Conservation (phyloP, 2,113 vertebrate genomes). For the Poeciliopsis retropinna region DNA sequence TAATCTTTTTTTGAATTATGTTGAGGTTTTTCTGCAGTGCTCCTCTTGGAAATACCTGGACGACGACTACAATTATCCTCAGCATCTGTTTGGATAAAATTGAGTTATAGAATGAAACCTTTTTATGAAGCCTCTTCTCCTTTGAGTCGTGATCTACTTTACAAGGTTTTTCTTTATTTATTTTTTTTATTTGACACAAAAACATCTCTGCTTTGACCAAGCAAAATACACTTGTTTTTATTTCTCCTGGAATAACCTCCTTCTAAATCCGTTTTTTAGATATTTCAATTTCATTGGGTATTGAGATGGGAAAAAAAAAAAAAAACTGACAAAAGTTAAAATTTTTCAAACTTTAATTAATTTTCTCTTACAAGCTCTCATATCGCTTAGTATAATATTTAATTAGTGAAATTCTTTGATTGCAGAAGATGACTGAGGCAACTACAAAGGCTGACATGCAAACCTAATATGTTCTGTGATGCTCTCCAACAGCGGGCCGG, state of each 20-base stretch:
- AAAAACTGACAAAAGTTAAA: neutral
- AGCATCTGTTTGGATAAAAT: too few species aligned
- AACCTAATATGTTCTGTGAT: neutral
- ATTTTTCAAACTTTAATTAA: neutral
- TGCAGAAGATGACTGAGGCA: slow-evolving; percentile 6
- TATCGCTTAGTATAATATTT: neutral
- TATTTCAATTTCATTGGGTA: too few species aligned
- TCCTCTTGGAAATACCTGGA: too few species aligned
- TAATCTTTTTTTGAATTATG: too few species aligned
- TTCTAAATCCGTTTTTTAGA: neutral
- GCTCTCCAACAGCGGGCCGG: neutral
- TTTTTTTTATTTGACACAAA: neutral
- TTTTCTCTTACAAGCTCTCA: neutral
- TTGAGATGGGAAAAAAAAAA: too few species aligned
- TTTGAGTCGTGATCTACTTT: too few species aligned
- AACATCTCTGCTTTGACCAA: neutral
- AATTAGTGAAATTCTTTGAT: slow-evolving; percentile 3
- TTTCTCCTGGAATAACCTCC: neutral
- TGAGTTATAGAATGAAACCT: too few species aligned
- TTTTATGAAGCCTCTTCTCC: too few species aligned
- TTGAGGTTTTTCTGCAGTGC: too few species aligned
- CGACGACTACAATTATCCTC: too few species aligned
- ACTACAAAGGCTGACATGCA: neutral
- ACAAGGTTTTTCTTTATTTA: neutral
- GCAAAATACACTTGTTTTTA: neutral